Conservation (phyloP, 2,888 invertebrate genomes). For the Lycophotia porphyrea region DNA sequence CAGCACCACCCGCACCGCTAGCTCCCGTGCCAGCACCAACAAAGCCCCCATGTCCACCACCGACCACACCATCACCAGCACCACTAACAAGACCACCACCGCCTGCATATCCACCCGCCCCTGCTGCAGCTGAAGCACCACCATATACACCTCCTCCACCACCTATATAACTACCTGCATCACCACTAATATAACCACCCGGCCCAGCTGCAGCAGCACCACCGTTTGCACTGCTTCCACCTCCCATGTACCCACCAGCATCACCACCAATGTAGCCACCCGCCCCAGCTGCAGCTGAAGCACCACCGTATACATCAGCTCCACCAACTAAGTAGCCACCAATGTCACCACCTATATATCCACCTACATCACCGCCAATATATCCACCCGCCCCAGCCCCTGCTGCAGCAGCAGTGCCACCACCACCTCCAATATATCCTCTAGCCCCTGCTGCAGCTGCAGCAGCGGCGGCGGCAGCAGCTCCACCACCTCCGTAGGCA, state of each 20-base stretch:
- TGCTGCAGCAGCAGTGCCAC: background rate
- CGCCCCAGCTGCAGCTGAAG: background rate
- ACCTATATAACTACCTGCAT: background rate
- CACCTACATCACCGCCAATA: background rate
- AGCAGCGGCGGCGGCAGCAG: background rate
- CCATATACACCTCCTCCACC: constrained; percentile 1
- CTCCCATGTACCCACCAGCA: background rate
- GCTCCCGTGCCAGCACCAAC: constrained; percentile 15
- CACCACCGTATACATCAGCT: background rate
- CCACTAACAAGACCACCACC: background rate
- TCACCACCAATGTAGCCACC: background rate
- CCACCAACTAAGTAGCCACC: constrained; percentile 7
- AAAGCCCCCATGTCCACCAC: constrained; percentile 3
- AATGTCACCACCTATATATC: background rate
- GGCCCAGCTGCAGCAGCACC: background rate
- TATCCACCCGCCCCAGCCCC: constrained; percentile 3
- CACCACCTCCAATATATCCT: background rate
- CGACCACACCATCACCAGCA: background rate
- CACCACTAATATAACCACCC: background rate
- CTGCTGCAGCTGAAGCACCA: constrained; percentile 3
- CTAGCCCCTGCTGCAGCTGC: background rate
- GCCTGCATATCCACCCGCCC: constrained; percentile 10
- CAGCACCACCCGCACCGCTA: background rate
- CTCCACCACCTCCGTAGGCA: background rate
- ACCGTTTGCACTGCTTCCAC: background rate